Percentiles rank a stretch among this genome's conserved stretches.
These are phyloP conservation scores for Kryphioiulus occultus DNA, from an alignment of 2,888 invertebrate genomes.

Conservation along the genomic window DNA sequence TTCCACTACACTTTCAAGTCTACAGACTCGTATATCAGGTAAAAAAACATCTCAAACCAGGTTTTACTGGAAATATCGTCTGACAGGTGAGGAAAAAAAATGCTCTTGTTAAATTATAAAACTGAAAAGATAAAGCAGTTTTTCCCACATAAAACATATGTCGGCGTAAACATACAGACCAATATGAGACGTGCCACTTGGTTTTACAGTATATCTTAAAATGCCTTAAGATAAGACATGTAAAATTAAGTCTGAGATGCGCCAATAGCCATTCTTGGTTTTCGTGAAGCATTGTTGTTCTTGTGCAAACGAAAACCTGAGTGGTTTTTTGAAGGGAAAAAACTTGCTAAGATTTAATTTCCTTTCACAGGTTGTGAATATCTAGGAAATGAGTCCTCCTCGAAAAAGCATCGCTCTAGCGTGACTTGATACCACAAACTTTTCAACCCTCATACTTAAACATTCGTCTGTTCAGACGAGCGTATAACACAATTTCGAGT, in stretches of 20 bases:
- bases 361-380: background rate
- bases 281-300: background rate
- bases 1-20: background rate
- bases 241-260: background rate
- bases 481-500: conserved; percentile 4
- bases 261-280: background rate
- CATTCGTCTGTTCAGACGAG: background rate
- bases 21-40: background rate
- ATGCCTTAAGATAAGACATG: background rate
- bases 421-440: background rate
- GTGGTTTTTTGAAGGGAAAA: background rate
- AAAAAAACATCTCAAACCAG: background rate
- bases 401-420: background rate
- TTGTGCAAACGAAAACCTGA: background rate
- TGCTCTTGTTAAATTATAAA: background rate
- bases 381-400: background rate
- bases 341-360: conserved; percentile 1
- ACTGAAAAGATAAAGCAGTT: background rate
- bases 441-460: background rate
- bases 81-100: background rate
- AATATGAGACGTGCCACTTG: background rate
- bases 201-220: too few relatives aligned
- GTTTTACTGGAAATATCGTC: background rate
- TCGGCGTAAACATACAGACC: background rate
- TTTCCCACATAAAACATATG: background rate